Evolutionary conservation across 64 coral and sea anemone genomes (phyloP), one percentile per base, ranked within the genome.

Genomic region (Actinia tenebrosa): DNA sequence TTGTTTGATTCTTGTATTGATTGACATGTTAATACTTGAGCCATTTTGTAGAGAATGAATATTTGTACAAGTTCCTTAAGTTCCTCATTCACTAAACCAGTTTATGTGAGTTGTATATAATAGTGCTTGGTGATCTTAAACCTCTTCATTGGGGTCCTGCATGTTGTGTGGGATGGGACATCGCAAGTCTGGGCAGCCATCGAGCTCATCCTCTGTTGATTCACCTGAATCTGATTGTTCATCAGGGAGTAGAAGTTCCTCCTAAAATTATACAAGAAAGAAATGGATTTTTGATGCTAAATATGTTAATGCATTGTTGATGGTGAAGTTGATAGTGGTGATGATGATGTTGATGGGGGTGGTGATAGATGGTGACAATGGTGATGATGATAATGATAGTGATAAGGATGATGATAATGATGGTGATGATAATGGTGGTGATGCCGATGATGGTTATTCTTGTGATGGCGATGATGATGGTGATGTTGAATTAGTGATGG

Each of bases 211-310:
- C 16, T 86, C 89, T 17, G 69, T 82, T 42, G 75, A 87, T 13
- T 8, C 26, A 1, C 17, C 61, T 10, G 81, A 85, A 16, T 92
- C 90, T 10, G 61, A 58, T 44, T 92, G 85, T 20, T 92, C 90
- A 43, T 92, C 90, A 43, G 90, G 90, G 0, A 92, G 90, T 43
- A 92, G 26, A 59, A 92, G 78, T 56, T 92, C 90, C 83, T 92
- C 90, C 90, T 92, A 85, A 66, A 58, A 58, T 10, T 0, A 58
- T 16, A 58, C 0, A 14, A 58, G 13, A 16, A 58, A 58, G 1
- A 37, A 37, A 37, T 37, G 2, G 47, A 58, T 58, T 58, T 58
- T 58, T 3, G 10, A 58, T 58, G 30, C 30, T 37, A 37, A 37
- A 37, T 37, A 37, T 37, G 1, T 37, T 37, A 37, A 37, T 37